A percentile compares a stretch with the other conserved stretches of the same genome.
phyloP scores from a whole-genome alignment of 2,113 vertebrate genomes.

The Lasiurus borealis region DNA sequence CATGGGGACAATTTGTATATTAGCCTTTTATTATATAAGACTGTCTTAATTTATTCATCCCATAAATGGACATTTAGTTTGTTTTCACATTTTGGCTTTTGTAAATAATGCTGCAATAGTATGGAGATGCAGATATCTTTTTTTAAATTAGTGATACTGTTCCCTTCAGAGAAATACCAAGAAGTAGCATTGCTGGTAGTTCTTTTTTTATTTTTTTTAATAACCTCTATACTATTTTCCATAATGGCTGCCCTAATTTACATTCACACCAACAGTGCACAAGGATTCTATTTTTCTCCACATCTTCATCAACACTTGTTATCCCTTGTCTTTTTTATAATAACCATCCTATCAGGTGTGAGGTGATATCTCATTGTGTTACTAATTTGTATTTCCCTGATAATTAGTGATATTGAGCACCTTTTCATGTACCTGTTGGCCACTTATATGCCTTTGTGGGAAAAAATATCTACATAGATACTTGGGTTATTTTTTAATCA shows the following conservation, averaged over 20 bases:
- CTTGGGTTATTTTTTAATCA: background rate
- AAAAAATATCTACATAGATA: background rate
- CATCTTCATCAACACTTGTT: background rate
- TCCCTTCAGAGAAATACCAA: background rate
- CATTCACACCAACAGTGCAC: background rate
- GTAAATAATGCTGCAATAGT: background rate
- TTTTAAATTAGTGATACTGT: background rate
- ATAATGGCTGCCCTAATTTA: background rate
- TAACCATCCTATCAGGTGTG: background rate
- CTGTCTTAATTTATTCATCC: background rate
- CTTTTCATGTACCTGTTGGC: background rate
- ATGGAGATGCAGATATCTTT: background rate
- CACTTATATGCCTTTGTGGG: background rate
- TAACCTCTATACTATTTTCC: background rate
- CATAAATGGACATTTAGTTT: background rate
- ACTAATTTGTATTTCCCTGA: background rate
- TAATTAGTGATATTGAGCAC: background rate
- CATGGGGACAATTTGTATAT: too few species aligned
- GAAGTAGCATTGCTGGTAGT: background rate
- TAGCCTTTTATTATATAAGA: too few species aligned
- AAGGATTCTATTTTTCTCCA: background rate
- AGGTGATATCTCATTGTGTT: background rate
- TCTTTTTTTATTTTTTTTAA: background rate
- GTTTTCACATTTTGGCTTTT: background rate
- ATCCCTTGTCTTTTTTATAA: background rate